phyloP scores from a whole-genome alignment of 2,113 vertebrate genomes.

The Tetraodon nigroviridis region DNA sequence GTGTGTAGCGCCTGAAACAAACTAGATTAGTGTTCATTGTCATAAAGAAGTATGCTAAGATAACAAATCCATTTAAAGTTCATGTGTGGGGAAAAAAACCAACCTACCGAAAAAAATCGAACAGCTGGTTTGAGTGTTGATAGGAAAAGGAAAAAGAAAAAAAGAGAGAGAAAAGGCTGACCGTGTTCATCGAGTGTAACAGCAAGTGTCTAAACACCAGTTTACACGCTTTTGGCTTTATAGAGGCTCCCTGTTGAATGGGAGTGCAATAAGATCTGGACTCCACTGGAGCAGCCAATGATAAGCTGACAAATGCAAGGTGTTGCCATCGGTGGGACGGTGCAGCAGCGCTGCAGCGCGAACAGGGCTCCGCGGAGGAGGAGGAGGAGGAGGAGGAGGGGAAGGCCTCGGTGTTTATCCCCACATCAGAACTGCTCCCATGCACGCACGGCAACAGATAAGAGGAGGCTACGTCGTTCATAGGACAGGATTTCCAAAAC shows the following conservation, averaged over 20 bases:
- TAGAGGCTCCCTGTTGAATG: conserved; percentile 43
- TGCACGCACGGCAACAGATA: background rate
- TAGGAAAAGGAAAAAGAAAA: background rate
- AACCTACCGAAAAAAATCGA: background rate
- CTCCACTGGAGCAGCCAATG: conserved; percentile 27
- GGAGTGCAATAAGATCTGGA: conserved; percentile 29
- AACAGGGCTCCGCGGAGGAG: conserved; percentile 11
- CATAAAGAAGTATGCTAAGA: background rate
- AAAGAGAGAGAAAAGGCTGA: background rate
- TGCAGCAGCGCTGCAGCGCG: conserved; percentile 18
- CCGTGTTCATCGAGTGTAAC: conserved; percentile 28
- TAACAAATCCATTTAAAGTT: conserved; percentile 24
- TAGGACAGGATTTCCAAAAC: conserved; percentile 8
- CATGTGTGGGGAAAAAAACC: background rate
- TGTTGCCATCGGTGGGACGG: conserved; percentile 18
- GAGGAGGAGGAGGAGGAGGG: conserved; percentile 24
- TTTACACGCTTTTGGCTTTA: conserved; percentile 41
- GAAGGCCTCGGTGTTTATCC: conserved; percentile 44
- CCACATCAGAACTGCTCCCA: conserved; percentile 1
- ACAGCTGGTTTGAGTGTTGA: conserved; percentile 1
- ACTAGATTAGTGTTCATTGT: conserved; percentile 40
- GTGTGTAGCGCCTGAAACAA: conserved; percentile 47
- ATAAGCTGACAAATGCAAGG: conserved; percentile 20
- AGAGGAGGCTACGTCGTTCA: background rate
- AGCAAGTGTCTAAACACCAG: conserved; percentile 46